These are phyloP conservation scores for Selene dorsalis DNA, from an alignment of 2,797 vertebrate species.

Conservation along the genomic window DNA sequence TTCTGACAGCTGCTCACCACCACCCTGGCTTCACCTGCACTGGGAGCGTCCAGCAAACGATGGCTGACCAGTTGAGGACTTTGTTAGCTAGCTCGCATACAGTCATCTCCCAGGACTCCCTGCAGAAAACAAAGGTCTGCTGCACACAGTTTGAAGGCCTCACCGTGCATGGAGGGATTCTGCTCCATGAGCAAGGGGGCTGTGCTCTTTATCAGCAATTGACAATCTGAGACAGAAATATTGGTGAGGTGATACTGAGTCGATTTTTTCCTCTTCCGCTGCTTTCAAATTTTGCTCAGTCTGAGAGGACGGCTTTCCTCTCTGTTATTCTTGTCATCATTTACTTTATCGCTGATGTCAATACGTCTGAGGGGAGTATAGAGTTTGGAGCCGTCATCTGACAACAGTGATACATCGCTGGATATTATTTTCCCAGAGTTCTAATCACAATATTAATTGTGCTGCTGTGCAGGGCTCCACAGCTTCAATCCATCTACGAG, in stretches of 20 bases:
- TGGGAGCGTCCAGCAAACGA: slow-evolving; percentile 42
- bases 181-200: slow-evolving; percentile 4
- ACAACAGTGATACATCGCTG: slow-evolving; percentile 62
- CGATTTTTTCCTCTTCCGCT: neutral
- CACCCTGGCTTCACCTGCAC: slow-evolving; percentile 71
- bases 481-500: slow-evolving; percentile 66
- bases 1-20: slow-evolving; percentile 82
- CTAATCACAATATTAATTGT: slow-evolving; percentile 76
- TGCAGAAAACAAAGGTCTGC: slow-evolving; percentile 62
- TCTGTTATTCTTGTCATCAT: slow-evolving; percentile 10
- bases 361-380: slow-evolving; percentile 42
- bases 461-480: slow-evolving; percentile 32
- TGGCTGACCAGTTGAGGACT: slow-evolving; percentile 56
- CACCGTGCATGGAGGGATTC: slow-evolving; percentile 46
- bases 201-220: slow-evolving; percentile 24
- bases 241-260: neutral
- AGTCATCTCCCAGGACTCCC: slow-evolving; percentile 56
- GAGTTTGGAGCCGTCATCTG: slow-evolving; percentile 42
- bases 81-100: slow-evolving; percentile 64
- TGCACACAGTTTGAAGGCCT: slow-evolving; percentile 68
- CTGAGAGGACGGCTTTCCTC: neutral
- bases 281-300: slow-evolving; percentile 2
- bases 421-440: slow-evolving; percentile 63
- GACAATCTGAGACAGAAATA: slow-evolving; percentile 16
- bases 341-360: slow-evolving; percentile 55